These are phyloP conservation scores for Stylophora pistillata DNA, from an alignment of 64 coral and sea anemone species.

Conservation along the genomic window DNA sequence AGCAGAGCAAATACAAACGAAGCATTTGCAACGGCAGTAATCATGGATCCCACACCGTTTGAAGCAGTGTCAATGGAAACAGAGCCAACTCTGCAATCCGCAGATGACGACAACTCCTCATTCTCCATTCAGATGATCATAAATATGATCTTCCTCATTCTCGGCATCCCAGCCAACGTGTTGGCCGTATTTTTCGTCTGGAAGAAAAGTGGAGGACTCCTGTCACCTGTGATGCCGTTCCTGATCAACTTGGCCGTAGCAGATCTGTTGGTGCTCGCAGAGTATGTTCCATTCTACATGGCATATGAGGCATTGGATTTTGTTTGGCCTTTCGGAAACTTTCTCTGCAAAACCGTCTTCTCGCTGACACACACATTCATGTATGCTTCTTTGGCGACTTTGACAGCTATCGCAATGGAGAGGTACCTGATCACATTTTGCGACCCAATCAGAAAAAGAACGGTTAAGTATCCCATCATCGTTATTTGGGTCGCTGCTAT, in stretches of 20 bases:
- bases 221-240: constrained; percentile 7
- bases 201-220: not conserved
- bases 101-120: not conserved
- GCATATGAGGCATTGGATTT: constrained; percentile 48
- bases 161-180: constrained; percentile 1
- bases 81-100: not conserved
- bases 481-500: constrained; percentile 39
- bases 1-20: too few relatives aligned
- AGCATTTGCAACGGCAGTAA: not conserved
- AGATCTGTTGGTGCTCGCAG: constrained; percentile 42
- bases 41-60: not conserved
- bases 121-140: not conserved
- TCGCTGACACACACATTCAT: constrained; percentile 58
- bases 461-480: not conserved
- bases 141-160: not conserved
- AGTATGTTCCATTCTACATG: constrained; percentile 56
- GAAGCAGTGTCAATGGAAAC: not conserved
- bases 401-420: constrained; percentile 60
- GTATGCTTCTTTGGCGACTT: constrained; percentile 53
- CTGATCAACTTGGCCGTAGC: constrained; percentile 51
- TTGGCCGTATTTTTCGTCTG: not conserved
- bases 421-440: constrained; percentile 24
- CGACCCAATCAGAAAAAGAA: not conserved
- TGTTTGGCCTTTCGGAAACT: constrained; percentile 60
- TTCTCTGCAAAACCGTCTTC: constrained; percentile 66